Evolutionary conservation across 2,797 vertebrate species (phyloP), one percentile per base, ranked within the genome.

Genomic region (Microcaecilia unicolor): DNA sequence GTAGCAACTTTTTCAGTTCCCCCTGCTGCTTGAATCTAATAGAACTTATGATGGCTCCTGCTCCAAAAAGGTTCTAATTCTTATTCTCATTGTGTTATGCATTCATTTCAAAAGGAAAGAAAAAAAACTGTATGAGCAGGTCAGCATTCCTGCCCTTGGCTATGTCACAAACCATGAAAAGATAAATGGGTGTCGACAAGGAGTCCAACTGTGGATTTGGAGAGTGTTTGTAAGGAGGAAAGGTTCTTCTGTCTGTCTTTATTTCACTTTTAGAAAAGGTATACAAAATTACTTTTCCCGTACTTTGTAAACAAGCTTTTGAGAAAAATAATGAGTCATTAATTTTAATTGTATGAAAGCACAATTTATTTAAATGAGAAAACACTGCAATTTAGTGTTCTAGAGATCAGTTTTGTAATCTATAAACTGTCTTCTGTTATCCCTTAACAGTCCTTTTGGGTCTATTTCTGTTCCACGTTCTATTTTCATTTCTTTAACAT

Each of bases 401-500:
- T 24, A 31, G 37, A 45, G 45, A 34, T 33, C 15, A 28, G 14
- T n/a, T n/a, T n/a, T n/a, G n/a, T n/a, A n/a, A n/a, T n/a, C n/a
- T n/a, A 10, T 20, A 45, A 37, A 45, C 35, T 38, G 37, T 32
- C 25, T 19, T 33, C 37, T 20, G 22, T 17, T 27, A 21, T 31
- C 35, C 20, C 20, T 38, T 38, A 45, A 45, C 43, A 32, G 34
- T 36, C 16, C 34, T 38, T 28, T 16, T 24, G 43, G 19, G 22
- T 31, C 29, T 38, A 27, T 25, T 28, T 45, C 45, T 35, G 22
- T 45, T 45, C n/a, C 45, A 33, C 24, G 28, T 31, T 28, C 35
- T 45, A 25, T 45, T 37, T 37, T 34, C 32, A 45, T 45, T 44
- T 34, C 14, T 28, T 34, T 18, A 22, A 45, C 33, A 35, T 37